Base-by-base conservation (phyloP, 2,888 invertebrate species). In the Anticlea derivata region DNA sequence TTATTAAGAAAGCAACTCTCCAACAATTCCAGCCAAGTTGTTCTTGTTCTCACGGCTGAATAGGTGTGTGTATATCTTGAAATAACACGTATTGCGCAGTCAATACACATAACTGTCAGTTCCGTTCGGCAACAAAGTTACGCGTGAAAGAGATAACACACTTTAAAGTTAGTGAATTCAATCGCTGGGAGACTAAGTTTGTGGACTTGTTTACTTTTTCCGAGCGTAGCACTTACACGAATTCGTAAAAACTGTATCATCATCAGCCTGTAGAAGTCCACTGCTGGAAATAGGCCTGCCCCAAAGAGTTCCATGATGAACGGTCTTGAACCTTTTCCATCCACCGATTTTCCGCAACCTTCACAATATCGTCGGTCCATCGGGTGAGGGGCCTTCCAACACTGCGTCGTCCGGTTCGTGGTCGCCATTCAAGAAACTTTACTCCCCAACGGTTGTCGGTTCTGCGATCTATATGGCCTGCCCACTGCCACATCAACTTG, bases 81-180 rank as follows among this genome's bases (percentile, higher is more conserved):
- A 73, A 71, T 75, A 71, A 51, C 51, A 51, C 55, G 54, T 58
- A 56, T 57, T 55, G 55, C 40, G 52, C 52, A 80, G 77, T 80
- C 78, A 71, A 78, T 75, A 78, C 72, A 65, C 62, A 64, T 73
- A 77, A 73, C 78, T 73, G 78, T 77, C 81, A 74, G 73, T 72
- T 75, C 70, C 65, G 71, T 68, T 74, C 61, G 66, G 70, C 77
- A 75, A 78, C 77, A 78, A 82, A 83, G 77, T 83, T 80, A 69
- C 65, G 66, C 62, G 68, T 69, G 68, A 70, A 84, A 83, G 82
- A 85, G 82, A 79, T 86, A 87, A 86, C 86, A 83, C 80, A 83
- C 80, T 86, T 85, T 80, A 79, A 83, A 87, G 75, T 86, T 85
- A 72, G 77, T 64, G 80, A 84, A 83, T 82, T 83, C 84, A 83